Evolutionary conservation across 2,888 invertebrate genomes (phyloP).

Genomic region (Tachina grossa): DNA sequence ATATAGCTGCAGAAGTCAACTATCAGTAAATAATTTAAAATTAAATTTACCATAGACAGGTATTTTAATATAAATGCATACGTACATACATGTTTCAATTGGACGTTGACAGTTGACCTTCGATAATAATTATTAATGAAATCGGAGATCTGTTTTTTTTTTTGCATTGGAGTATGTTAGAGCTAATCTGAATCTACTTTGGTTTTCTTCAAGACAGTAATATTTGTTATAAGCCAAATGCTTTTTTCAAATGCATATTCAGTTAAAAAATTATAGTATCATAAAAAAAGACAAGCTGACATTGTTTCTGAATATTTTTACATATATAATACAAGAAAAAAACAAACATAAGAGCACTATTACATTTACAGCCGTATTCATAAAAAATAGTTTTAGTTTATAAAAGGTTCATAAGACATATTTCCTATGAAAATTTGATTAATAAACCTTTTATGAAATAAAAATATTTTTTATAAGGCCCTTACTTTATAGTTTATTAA

Average conservation of each 20-base stretch:
- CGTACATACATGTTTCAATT: not conserved
- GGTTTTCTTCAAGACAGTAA: not conserved
- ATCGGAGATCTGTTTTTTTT: not conserved
- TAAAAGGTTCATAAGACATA: no score
- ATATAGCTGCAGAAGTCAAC: not conserved
- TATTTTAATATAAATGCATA: not conserved
- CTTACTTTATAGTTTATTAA: no score
- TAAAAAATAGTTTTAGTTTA: no score
- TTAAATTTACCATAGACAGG: not conserved
- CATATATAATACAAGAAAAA: not conserved
- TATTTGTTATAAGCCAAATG: not conserved
- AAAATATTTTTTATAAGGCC: no score
- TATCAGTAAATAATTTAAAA: not conserved
- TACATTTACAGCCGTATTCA: not conserved
- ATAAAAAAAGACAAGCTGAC: not conserved
- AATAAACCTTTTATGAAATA: no score
- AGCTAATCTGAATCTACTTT: not conserved
- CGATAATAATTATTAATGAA: slow-evolving; percentile 7
- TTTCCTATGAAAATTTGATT: no score
- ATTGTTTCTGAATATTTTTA: not conserved
- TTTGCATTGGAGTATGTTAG: not conserved
- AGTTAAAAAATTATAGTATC: not conserved
- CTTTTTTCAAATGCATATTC: slow-evolving; percentile 3
- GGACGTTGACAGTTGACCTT: slow-evolving; percentile 13
- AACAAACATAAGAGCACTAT: not conserved